phyloP scores from a whole-genome alignment of 2,888 invertebrate species.

The Hermodice carunculata region DNA sequence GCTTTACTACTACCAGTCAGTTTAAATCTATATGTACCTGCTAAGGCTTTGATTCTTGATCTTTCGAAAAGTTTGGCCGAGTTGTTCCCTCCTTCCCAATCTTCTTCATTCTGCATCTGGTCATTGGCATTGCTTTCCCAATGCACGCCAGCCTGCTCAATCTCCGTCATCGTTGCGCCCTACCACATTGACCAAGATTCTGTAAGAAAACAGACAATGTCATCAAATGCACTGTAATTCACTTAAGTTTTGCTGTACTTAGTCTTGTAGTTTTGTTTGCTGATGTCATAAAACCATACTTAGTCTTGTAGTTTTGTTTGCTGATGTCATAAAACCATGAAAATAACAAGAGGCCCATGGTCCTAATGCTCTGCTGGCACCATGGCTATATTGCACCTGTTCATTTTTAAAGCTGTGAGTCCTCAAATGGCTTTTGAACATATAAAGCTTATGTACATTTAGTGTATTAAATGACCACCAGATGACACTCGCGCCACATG shows the following conservation, averaged over 20 bases:
- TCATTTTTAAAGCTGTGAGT: too few species aligned
- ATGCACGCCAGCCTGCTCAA: slow-evolving; percentile 73
- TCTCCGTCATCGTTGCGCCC: slow-evolving; percentile 57
- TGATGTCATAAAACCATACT: background rate
- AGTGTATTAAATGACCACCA: too few species aligned
- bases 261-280: too few species aligned
- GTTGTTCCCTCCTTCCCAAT: slow-evolving; percentile 99
- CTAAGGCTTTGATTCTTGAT: slow-evolving; percentile 98
- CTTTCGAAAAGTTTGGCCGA: slow-evolving; percentile 99
- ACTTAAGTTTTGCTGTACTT: background rate
- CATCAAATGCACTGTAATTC: background rate
- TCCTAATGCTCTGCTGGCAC: too few species aligned
- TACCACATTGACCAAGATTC: slow-evolving; percentile 27
- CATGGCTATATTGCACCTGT: too few species aligned
- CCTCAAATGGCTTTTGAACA: too few species aligned
- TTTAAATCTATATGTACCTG: slow-evolving; percentile 77
- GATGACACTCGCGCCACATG: too few species aligned
- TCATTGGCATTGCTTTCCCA: slow-evolving; percentile 93
- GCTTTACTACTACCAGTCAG: too few species aligned
- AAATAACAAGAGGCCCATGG: too few species aligned
- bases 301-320: too few species aligned
- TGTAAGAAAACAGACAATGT: background rate
- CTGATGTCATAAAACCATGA: too few species aligned
- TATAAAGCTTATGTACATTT: too few species aligned
- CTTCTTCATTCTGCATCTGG: slow-evolving; percentile 82